Evolutionary conservation across 1,140 invertebrate species (phyloP), one percentile per base, ranked within the genome.

Genomic region (Drosophila albomicans): DNA sequence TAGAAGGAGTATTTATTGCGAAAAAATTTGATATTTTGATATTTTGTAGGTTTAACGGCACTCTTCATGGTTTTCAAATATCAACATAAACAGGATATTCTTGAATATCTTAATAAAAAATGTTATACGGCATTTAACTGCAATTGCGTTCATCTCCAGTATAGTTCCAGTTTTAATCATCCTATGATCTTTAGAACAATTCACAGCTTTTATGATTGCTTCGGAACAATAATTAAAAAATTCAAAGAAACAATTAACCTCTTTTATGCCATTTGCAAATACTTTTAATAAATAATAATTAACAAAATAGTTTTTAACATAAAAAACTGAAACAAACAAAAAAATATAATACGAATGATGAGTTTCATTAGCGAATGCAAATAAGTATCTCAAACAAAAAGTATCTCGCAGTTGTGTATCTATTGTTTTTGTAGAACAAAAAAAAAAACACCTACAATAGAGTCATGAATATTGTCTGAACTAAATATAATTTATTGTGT

Each of bases 401-500:
- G 49, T 52, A 52, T 28, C 10, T n/a, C 3, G 20, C 20, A 52
- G 11, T 25, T 28, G 48, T n/a, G 49, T 5, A 28, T 52, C 49
- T n/a, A n/a, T 52, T 52, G 51, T 30, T 52, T 32, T n/a, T 35
- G 30, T 15, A 8, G 51, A 54, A 54, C 20, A 49, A 20, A 25
- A 54, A 28, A n/a, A 49, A 10, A 25, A 28, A 28, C 20, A 28
- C 16, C 48, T 25, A 28, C 48, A 49, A 49, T 49, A 49, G 48
- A 49, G 48, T 28, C 10, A 10, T 49, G 48, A 49, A 25, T 28
- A 49, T 0, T 49, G 20, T 49, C 13, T 35, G 51, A 32, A 15
- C 51, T n/a, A 54, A 54, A 54, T 54, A 35, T 13, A 54, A 54
- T 54, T 54, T 54, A 54, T 54, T 54, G 35, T 59, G 41, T 30